phyloP scores from a whole-genome alignment of 2,888 invertebrate genomes.

The Zaprionus lineosus region DNA sequence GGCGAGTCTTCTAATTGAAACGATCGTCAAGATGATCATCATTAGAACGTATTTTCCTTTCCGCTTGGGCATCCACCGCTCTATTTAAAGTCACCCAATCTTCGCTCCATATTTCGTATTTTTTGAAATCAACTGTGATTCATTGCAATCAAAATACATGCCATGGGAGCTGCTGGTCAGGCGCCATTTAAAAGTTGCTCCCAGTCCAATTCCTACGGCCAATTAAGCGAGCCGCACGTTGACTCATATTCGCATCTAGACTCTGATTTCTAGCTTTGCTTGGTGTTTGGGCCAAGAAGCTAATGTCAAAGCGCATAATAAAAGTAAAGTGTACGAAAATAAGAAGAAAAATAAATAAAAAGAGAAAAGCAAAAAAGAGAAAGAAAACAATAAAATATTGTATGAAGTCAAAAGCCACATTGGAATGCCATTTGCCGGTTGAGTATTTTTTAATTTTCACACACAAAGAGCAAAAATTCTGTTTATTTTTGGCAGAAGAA shows the following conservation, averaged over 20 bases:
- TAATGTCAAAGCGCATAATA: conserved; percentile 37
- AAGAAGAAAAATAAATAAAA: conserved; percentile 32
- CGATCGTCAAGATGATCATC: no score
- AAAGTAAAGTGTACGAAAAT: conserved; percentile 31
- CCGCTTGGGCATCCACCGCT: no score
- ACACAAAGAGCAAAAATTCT: conserved; percentile 36
- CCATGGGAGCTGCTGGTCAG: no score
- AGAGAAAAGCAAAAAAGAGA: conserved; percentile 2
- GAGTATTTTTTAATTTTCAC: conserved; percentile 43
- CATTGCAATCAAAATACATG: no score
- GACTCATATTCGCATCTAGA: conserved; percentile 55
- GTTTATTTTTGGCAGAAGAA: conserved; percentile 50
- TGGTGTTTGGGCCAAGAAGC: conserved; percentile 32
- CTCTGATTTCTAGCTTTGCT: conserved; percentile 23
- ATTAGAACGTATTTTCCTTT: no score
- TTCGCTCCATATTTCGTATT: no score
- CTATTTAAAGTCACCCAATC: no score
- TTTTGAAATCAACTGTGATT: no score
- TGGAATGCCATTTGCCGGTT: conserved; percentile 57
- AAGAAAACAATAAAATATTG: conserved; percentile 39
- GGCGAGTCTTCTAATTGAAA: no score
- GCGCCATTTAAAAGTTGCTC: conserved; percentile 59
- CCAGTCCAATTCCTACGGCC: conserved; percentile 61
- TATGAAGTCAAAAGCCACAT: conserved; percentile 73
- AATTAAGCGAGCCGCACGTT: conserved; percentile 63